A percentile compares a stretch with the other conserved stretches of the same genome.
Conservation (phyloP, 2,113 vertebrate genomes). For the Capreolus pygargus region DNA sequence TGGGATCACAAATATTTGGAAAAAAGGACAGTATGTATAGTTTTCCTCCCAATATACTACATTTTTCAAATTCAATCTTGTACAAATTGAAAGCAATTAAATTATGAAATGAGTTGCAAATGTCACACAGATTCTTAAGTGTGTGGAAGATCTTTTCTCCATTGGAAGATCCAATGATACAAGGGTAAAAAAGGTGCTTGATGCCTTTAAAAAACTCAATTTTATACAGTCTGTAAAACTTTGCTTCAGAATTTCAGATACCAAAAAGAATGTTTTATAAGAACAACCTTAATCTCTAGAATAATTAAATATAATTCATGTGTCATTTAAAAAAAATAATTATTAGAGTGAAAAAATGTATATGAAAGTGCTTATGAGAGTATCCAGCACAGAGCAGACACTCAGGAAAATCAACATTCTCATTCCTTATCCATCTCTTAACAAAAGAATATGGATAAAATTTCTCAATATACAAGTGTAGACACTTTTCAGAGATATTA, state of each 20-base stretch:
- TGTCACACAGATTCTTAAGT: background rate
- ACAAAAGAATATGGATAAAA: background rate
- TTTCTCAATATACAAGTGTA: background rate
- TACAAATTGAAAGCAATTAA: slow-evolving; percentile 23
- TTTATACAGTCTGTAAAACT: background rate
- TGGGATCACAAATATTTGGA: background rate
- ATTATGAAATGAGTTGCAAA: background rate
- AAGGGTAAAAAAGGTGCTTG: background rate
- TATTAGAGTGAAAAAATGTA: background rate
- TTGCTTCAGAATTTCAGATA: background rate
- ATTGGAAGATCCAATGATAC: background rate
- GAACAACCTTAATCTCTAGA: background rate
- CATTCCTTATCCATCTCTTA: background rate
- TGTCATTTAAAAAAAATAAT: too few species aligned
- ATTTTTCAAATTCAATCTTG: background rate
- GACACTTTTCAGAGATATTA: background rate
- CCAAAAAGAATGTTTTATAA: background rate
- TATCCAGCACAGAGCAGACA: background rate
- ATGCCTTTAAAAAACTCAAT: background rate
- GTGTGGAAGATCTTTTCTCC: background rate
- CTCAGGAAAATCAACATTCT: background rate
- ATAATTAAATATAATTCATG: background rate
- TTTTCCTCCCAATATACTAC: background rate
- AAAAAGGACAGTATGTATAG: background rate
- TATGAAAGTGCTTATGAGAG: background rate